Evolutionary conservation across 1,140 invertebrate genomes (phyloP), one percentile per base, ranked within the genome.

Genomic region (Telenomus remus): DNA sequence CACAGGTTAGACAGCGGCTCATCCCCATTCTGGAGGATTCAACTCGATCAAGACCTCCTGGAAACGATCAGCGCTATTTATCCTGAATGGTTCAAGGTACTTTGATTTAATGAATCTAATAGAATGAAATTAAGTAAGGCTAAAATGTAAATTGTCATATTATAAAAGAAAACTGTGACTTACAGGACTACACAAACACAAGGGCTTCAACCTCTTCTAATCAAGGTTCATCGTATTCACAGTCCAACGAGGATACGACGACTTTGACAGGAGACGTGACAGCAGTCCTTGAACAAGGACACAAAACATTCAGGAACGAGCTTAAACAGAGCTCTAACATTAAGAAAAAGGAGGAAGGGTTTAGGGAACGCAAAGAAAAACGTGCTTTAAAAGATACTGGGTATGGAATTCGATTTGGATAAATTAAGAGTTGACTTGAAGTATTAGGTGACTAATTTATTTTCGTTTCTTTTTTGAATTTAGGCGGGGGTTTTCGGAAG

Each of bases 41-140:
- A 94, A 86, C 91, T 96, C 85, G 95, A 97, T 90, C 92, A 94
- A 88, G 95, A 97, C 89, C 91, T 97, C 79, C 91, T 97, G 80
- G 93, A 96, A 85, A 96, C 95, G 74, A 94, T 96, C 81, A 93
- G 94, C 81, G 92, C 94, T 69, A 95, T 96, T 84, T 96, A 96
- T 89, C 95, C 95, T 63, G 94, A 95, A 91, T 96, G 95, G 95
- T 96, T 96, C 90, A 94, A 92, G 88, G 86, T 88, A 79, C 15
- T 6, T 50, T 8, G 27, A 6, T 11, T 6, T 27, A 49, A 49
- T 49, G 14, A 49, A 19, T 27, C 4, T n/a, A n/a, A n/a, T n/a
- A n/a, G n/a, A n/a, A n/a, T n/a, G n/a, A n/a, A n/a, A n/a, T n/a
- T n/a, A n/a, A n/a, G n/a, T n/a, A n/a, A n/a, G n/a, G n/a, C 1